Evolutionary conservation across 2,113 vertebrate genomes (phyloP), one percentile per base, ranked within the genome.

Genomic region (Mola mola): DNA sequence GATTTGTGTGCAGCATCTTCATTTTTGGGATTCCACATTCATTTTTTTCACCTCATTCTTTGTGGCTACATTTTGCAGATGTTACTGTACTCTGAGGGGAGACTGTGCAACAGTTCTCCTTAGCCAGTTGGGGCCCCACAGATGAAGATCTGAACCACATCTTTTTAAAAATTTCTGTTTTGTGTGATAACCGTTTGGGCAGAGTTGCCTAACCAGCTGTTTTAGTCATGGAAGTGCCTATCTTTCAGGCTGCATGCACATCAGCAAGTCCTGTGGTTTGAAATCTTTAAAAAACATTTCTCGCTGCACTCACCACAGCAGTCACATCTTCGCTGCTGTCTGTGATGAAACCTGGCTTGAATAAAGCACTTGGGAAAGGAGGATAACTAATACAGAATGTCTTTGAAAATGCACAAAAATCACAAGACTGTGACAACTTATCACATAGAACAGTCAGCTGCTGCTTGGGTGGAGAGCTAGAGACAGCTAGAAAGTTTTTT

Each of bases 151-250:
- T 40, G 47, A 49, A 56, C 15, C 43, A 19, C 58, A 40, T 51
- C 51, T 4, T 33, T 59, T 64, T 28, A 3, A 73, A 47, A 58
- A 6, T 55, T 29, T 75, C 59, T 80, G 83, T 71, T 83, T 55
- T 57, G 41, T 63, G 71, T 66, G 81, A 90, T 88, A 80, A 82
- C 47, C 12, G n/a, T 21, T 47, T 50, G 17, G 8, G 19, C 22
- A 43, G 34, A 22, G 25, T 59, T 50, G 6, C 19, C 24, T 20
- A 47, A 66, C 60, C 55, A 61, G 43, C 52, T 51, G 47, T 40
- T 13, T 24, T 34, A 16, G 64, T 53, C 55, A 63, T 31, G 36
- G 58, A 28, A 58, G 24, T 16, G 70, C 17, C n/a, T 79, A 60
- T 76, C 65, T 79, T 11, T 57, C 1, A 26, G 59, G 57, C 50